These are phyloP conservation scores for Steinernema feltiae DNA, from an alignment of 1,140 invertebrate species.

Conservation along the genomic window DNA sequence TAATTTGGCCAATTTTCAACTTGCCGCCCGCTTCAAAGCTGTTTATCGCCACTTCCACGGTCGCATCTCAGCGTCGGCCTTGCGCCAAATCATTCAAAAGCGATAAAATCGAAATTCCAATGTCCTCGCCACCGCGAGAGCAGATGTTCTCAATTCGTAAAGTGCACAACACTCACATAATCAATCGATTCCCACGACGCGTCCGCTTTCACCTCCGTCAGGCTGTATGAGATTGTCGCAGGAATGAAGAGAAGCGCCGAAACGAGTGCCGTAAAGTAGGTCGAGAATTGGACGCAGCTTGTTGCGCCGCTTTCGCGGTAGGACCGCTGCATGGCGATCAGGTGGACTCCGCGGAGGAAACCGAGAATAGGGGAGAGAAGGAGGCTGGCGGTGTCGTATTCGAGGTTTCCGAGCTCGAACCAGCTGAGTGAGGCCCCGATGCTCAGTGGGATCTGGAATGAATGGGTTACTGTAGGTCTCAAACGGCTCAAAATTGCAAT, in stretches of 20 bases:
- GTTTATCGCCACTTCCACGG: no score
- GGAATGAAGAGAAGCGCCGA: slow-evolving; percentile 22
- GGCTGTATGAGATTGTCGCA: slow-evolving; percentile 22
- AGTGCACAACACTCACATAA: slow-evolving; percentile 25
- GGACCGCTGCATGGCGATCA: slow-evolving; percentile 23
- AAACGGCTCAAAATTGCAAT: no score
- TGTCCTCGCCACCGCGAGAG: neutral
- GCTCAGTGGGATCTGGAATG: slow-evolving; percentile 23
- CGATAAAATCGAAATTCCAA: no score
- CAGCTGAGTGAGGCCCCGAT: slow-evolving; percentile 24
- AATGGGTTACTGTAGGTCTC: no score
- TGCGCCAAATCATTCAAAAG: no score
- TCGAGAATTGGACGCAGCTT: slow-evolving; percentile 22
- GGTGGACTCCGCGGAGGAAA: slow-evolving; percentile 12
- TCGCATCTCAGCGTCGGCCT: no score
- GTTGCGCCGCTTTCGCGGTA: slow-evolving; percentile 11
- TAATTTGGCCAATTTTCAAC: no score
- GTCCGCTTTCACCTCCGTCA: slow-evolving; percentile 23
- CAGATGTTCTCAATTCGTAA: neutral
- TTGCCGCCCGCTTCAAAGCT: no score
- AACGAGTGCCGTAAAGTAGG: slow-evolving; percentile 17
- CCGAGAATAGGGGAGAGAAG: slow-evolving; percentile 23
- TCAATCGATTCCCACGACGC: slow-evolving; percentile 40
- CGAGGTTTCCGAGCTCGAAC: slow-evolving; percentile 32
- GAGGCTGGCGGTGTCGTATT: slow-evolving; percentile 23